phyloP scores from a whole-genome alignment of 2,797 vertebrate species.

The Threskiornis aethiopicus region DNA sequence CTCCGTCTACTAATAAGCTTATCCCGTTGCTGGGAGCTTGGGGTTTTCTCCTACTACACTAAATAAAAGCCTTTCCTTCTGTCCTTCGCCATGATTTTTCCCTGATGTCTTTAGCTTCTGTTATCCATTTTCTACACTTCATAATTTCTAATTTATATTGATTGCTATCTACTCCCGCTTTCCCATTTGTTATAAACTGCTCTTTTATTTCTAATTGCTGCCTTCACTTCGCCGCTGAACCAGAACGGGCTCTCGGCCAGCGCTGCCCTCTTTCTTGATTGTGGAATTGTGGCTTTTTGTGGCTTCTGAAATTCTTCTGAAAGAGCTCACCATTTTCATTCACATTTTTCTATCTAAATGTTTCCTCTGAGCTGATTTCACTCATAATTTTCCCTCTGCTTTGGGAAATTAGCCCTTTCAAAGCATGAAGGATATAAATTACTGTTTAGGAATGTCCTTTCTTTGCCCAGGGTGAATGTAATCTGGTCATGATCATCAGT shows the following conservation, averaged over 20 bases:
- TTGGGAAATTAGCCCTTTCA: slow-evolving; percentile 63
- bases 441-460: slow-evolving; percentile 57
- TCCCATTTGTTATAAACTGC: slow-evolving; percentile 64
- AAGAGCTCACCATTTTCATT: slow-evolving; percentile 63
- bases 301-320: slow-evolving; percentile 61
- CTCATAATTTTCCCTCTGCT: slow-evolving; percentile 58
- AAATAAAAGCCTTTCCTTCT: slow-evolving; percentile 39
- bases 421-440: slow-evolving; percentile 61
- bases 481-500: slow-evolving; percentile 46
- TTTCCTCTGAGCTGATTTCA: slow-evolving; percentile 56
- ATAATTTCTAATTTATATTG: slow-evolving; percentile 67
- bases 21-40: background rate
- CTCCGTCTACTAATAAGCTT: background rate
- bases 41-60: background rate
- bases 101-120: slow-evolving; percentile 55
- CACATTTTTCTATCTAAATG: slow-evolving; percentile 66
- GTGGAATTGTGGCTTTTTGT: slow-evolving; percentile 60
- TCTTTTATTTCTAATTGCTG: slow-evolving; percentile 70
- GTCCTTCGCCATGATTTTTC: background rate
- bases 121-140: slow-evolving; percentile 64
- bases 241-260: slow-evolving; percentile 58
- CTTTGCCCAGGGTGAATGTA: slow-evolving; percentile 49
- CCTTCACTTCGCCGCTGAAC: slow-evolving; percentile 52
- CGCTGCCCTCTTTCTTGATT: slow-evolving; percentile 50
- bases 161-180: slow-evolving; percentile 57